These are phyloP conservation scores for Platorchestia sp. DNA, from an alignment of 1,140 invertebrate genomes.

Conservation along the genomic window DNA sequence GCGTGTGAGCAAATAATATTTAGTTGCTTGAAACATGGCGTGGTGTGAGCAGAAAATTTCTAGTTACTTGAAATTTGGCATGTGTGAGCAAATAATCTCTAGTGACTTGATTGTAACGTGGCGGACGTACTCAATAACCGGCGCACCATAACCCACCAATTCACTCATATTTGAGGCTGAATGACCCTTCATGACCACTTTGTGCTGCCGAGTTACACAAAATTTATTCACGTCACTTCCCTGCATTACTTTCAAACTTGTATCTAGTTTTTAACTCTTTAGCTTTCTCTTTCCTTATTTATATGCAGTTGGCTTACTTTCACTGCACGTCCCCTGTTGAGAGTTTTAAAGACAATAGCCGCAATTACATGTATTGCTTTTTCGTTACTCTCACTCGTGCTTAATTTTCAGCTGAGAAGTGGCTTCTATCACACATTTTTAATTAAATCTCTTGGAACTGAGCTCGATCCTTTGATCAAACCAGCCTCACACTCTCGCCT, in stretches of 20 bases:
- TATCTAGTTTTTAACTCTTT: background rate
- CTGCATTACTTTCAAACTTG: background rate
- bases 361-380: background rate
- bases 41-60: too few species aligned
- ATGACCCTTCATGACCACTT: background rate
- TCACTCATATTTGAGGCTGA: too few species aligned
- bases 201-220: too few species aligned
- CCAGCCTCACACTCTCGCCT: background rate
- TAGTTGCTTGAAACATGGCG: too few species aligned
- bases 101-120: too few species aligned
- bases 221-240: background rate
- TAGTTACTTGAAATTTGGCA: too few species aligned
- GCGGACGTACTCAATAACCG: too few species aligned
- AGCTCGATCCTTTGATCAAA: background rate
- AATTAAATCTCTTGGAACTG: background rate
- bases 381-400: background rate
- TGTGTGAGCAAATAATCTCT: too few species aligned
- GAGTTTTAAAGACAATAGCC: background rate
- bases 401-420: background rate
- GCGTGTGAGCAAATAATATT: too few species aligned
- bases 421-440: background rate
- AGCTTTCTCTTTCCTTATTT: background rate
- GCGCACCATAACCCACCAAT: too few species aligned
- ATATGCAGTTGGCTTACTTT: background rate
- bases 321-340: background rate